Evolutionary conservation across 2,888 invertebrate species (phyloP).

Genomic region (Automeris io): DNA sequence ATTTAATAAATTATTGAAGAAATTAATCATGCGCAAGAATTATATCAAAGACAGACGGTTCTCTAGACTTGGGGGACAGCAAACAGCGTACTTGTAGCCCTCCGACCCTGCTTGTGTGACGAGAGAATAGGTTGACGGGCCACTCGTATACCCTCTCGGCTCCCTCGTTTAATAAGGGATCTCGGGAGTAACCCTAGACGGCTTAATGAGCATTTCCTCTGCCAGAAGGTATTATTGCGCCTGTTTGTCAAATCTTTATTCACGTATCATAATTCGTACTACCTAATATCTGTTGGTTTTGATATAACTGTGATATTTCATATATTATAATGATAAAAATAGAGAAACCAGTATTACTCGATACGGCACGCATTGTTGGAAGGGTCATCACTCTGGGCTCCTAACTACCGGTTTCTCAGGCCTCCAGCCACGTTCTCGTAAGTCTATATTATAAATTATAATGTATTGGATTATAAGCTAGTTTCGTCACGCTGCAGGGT

Average conservation of each 20-base stretch:
- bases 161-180: conserved; percentile 47
- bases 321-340: no score
- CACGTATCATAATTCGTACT: background rate
- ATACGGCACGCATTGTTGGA: no score
- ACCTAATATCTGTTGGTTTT: background rate
- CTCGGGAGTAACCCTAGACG: conserved; percentile 44
- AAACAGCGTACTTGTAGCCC: conserved; percentile 18
- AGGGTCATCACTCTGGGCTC: no score
- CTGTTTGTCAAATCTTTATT: conserved; percentile 5
- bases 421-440: no score
- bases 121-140: conserved; percentile 25
- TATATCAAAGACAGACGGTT: background rate
- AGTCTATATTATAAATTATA: no score
- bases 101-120: conserved; percentile 16
- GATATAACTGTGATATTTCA: background rate
- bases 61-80: background rate
- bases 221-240: conserved; percentile 13
- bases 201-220: conserved; percentile 49
- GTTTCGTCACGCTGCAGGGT: no score
- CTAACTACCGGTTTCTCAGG: no score
- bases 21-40: conserved; percentile 2
- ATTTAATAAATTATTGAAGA: no score
- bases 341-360: no score
- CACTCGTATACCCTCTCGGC: conserved; percentile 37
- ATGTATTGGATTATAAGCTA: no score